These are phyloP conservation scores for Orthosia gracilis DNA, from an alignment of 2,888 invertebrate genomes.

Conservation along the genomic window DNA sequence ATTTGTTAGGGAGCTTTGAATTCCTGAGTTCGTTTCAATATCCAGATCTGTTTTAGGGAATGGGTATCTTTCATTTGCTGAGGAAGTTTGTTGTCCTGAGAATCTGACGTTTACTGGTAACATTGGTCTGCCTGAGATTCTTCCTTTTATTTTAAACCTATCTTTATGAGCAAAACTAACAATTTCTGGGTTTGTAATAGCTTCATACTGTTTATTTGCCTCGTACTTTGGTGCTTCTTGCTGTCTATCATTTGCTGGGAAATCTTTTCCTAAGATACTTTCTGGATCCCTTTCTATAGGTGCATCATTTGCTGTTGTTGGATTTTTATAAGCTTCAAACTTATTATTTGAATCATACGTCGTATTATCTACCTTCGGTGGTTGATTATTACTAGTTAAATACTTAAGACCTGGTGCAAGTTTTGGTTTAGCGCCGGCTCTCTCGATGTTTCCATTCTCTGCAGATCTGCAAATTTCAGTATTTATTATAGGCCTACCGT, in stretches of 20 bases:
- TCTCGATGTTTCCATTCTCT: slow-evolving; percentile 5
- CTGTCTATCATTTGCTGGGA: background rate
- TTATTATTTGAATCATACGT: background rate
- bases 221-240: background rate
- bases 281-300: background rate
- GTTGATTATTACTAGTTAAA: slow-evolving; percentile 17
- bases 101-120: background rate
- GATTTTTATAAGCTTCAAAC: background rate
- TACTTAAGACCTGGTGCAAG: slow-evolving; percentile 23
- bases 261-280: background rate
- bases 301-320: background rate
- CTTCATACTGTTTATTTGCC: slow-evolving; percentile 6
- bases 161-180: background rate
- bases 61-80: background rate
- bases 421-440: background rate
- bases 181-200: background rate
- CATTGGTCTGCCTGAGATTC: background rate
- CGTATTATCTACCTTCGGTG: background rate
- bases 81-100: background rate
- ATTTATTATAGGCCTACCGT: background rate
- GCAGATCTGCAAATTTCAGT: slow-evolving; percentile 7
- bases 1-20: background rate
- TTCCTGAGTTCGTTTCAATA: background rate
- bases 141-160: background rate
- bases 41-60: background rate